These are phyloP conservation scores for Noturus placidus DNA, from an alignment of 2,113 vertebrate species.

Conservation along the genomic window DNA sequence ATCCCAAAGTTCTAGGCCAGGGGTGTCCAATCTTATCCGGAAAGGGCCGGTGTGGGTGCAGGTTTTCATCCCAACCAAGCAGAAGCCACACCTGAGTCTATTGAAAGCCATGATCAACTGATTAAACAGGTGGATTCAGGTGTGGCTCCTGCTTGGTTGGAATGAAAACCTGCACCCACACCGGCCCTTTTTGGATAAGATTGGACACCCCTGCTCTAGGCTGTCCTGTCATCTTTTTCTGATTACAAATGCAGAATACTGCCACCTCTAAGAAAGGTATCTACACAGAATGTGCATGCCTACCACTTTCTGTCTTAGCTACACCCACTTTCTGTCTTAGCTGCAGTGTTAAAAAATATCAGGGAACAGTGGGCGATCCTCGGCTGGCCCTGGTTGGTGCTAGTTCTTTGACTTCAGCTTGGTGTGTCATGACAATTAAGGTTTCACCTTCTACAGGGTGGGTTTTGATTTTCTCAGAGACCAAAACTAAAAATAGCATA, in stretches of 20 bases:
- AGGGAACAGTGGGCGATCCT: background rate
- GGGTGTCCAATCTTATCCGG: no score
- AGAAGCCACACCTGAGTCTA: no score
- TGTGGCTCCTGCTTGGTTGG: no score
- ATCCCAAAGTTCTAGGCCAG: background rate
- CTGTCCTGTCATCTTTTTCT: background rate
- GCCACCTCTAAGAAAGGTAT: background rate
- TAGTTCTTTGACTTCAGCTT: background rate
- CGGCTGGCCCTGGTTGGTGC: background rate
- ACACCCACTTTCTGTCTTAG: background rate
- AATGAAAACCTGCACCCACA: no score
- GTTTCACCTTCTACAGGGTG: background rate
- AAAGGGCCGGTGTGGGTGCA: no score
- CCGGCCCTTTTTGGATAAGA: no score
- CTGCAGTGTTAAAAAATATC: background rate
- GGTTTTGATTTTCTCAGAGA: conserved; percentile 5
- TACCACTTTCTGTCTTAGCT: background rate
- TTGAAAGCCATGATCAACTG: no score
- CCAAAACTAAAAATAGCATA: conserved; percentile 19
- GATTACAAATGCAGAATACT: background rate
- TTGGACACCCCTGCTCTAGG: no score
- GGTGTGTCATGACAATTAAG: background rate
- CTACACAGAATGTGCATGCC: background rate
- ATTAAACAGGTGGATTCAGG: no score
- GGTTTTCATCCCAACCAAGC: no score